Conservation (phyloP, 2,888 invertebrate genomes). For the Pimpla rufipes region DNA sequence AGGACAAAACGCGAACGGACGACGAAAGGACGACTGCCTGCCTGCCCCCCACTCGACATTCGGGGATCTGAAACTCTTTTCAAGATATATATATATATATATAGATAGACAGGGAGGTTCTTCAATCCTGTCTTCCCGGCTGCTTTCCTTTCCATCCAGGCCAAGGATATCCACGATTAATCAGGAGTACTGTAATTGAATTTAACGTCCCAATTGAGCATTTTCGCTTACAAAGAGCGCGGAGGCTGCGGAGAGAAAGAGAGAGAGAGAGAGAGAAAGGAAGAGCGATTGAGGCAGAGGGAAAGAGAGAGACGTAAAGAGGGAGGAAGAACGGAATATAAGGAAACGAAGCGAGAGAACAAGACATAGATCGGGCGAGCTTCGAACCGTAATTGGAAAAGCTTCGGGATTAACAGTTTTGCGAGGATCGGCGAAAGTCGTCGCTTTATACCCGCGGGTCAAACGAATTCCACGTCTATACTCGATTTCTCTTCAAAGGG, state of each 20-base stretch:
- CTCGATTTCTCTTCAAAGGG: constrained; percentile 18
- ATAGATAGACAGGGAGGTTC: neutral
- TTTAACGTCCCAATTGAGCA: constrained; percentile 84
- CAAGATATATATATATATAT: constrained; percentile 14
- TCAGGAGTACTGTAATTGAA: constrained; percentile 83
- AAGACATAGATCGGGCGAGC: constrained; percentile 67
- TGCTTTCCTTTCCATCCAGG: constrained; percentile 68
- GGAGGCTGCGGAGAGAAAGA: constrained; percentile 70
- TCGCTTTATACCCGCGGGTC: constrained; percentile 31
- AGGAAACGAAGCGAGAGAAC: constrained; percentile 58
- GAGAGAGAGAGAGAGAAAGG: constrained; percentile 62
- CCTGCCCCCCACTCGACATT: neutral
- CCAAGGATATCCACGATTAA: constrained; percentile 82
- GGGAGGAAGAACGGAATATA: constrained; percentile 33
- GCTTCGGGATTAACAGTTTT: constrained; percentile 84
- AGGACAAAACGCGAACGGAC: constrained; percentile 60
- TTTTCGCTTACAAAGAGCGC: constrained; percentile 84
- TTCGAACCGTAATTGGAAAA: constrained; percentile 82
- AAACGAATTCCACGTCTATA: constrained; percentile 64
- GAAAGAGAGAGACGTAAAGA: constrained; percentile 54
- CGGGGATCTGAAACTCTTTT: constrained; percentile 13
- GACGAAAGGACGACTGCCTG: constrained; percentile 22
- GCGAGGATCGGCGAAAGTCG: constrained; percentile 83
- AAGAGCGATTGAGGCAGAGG: constrained; percentile 65
- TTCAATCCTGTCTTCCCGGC: constrained; percentile 16